phyloP scores from a whole-genome alignment of 2,888 invertebrate genomes.

The Darwinula stevensoni region DNA sequence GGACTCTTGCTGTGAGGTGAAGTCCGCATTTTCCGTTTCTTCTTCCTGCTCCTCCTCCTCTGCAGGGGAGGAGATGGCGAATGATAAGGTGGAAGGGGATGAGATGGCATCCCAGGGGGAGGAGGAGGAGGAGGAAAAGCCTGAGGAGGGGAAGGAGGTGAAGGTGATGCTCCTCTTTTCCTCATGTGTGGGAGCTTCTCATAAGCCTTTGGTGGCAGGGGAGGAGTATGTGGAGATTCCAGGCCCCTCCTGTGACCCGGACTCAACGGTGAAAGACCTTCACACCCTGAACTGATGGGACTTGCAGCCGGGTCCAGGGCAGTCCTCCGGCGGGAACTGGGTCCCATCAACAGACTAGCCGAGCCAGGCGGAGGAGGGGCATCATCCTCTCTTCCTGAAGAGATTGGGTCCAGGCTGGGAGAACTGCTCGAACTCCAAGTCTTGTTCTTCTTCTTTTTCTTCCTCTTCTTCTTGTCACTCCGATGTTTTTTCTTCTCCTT shows the following conservation, averaged over 20 bases:
- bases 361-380: slow-evolving; percentile 5
- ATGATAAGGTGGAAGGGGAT: no score
- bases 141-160: no score
- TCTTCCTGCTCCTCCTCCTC: slow-evolving; percentile 7
- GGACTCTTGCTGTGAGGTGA: no score
- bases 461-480: slow-evolving; percentile 31
- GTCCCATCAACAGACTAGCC: no score
- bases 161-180: neutral
- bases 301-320: no score
- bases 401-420: neutral
- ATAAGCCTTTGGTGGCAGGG: slow-evolving; percentile 24
- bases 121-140: no score
- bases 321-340: no score
- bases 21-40: slow-evolving; percentile 9
- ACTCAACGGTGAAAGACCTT: no score
- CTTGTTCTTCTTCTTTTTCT: slow-evolving; percentile 25
- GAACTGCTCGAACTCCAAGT: slow-evolving; percentile 7
- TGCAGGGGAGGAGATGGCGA: no score
- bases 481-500: slow-evolving; percentile 15
- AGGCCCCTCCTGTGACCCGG: no score
- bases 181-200: slow-evolving; percentile 12
- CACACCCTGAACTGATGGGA: no score
- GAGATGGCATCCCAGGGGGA: no score
- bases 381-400: slow-evolving; percentile 4
- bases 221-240: slow-evolving; percentile 35